Conservation (phyloP, 1,140 invertebrate species). For the Batillaria attramentaria region DNA sequence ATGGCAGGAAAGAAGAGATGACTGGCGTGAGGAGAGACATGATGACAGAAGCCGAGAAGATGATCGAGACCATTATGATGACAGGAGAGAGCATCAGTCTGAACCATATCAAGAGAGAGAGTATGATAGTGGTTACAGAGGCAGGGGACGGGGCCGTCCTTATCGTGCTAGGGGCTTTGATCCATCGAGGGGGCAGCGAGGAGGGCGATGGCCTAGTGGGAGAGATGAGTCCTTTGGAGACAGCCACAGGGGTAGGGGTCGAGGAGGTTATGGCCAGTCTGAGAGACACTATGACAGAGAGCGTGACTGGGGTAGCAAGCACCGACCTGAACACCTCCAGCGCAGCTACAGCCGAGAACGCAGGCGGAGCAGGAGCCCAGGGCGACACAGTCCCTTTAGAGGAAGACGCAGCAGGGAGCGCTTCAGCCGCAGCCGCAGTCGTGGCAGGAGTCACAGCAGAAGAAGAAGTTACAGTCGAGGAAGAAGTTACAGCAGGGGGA, state of each 20-base stretch:
- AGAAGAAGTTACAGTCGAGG: slow-evolving; percentile 30
- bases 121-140: slow-evolving; percentile 14
- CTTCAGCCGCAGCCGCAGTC: slow-evolving; percentile 9
- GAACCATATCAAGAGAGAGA: not conserved
- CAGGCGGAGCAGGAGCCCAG: too few relatives aligned
- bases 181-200: not conserved
- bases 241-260: slow-evolving; percentile 4
- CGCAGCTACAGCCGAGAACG: too few relatives aligned
- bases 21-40: not conserved
- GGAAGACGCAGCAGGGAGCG: not conserved
- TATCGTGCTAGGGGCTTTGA: slow-evolving; percentile 1
- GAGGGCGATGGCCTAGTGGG: too few relatives aligned
- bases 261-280: slow-evolving; percentile 9
- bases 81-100: not conserved
- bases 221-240: slow-evolving; percentile 6
- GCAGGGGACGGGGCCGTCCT: slow-evolving; percentile 13
- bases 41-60: not conserved
- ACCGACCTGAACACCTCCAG: too few relatives aligned
- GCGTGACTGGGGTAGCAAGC: slow-evolving; percentile 1
- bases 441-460: slow-evolving; percentile 15
- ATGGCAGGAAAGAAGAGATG: not conserved
- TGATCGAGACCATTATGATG: not conserved
- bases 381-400: not conserved
- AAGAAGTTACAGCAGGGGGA: slow-evolving; percentile 3
- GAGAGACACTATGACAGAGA: slow-evolving; percentile 1